A percentile compares a stretch with the other conserved stretches of the same genome.
Conservation (phyloP, 2,797 vertebrate genomes). For the Morus bassanus region DNA sequence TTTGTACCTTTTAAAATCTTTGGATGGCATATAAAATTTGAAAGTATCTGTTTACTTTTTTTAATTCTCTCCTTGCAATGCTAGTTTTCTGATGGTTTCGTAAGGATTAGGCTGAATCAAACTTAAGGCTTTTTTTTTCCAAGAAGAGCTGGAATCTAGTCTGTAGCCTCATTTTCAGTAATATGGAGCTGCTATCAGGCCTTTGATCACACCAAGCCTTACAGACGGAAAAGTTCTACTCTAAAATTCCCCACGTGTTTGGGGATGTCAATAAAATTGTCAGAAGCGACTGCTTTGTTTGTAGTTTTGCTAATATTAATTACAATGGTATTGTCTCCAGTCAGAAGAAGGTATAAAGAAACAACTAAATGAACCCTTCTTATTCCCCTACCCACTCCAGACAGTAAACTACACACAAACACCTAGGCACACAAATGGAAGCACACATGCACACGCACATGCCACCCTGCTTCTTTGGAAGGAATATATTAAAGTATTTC, state of each 20-base stretch:
- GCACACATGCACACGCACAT: not conserved
- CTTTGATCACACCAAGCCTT: constrained; percentile 72
- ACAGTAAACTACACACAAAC: not conserved
- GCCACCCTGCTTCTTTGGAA: not conserved
- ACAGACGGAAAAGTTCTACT: constrained; percentile 69
- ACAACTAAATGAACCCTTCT: not conserved
- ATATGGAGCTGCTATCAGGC: constrained; percentile 61
- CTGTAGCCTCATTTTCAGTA: constrained; percentile 56
- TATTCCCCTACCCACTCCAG: not conserved
- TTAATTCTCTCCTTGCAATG: not conserved
- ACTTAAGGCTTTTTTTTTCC: not conserved
- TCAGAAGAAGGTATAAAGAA: constrained; percentile 21
- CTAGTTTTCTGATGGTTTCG: not conserved
- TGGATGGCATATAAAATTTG: not conserved
- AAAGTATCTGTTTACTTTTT: not conserved
- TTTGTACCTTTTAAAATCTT: not conserved
- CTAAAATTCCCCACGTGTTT: constrained; percentile 68
- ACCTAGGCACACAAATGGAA: not conserved
- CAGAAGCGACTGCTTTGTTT: constrained; percentile 64
- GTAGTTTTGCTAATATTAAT: constrained; percentile 11
- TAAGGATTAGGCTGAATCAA: constrained; percentile 37
- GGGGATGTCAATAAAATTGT: constrained; percentile 68
- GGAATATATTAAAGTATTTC: constrained; percentile 33
- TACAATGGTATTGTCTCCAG: not conserved
- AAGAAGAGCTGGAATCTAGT: not conserved